Conservation (phyloP, 2,113 vertebrate genomes). For the Scomber colias region DNA sequence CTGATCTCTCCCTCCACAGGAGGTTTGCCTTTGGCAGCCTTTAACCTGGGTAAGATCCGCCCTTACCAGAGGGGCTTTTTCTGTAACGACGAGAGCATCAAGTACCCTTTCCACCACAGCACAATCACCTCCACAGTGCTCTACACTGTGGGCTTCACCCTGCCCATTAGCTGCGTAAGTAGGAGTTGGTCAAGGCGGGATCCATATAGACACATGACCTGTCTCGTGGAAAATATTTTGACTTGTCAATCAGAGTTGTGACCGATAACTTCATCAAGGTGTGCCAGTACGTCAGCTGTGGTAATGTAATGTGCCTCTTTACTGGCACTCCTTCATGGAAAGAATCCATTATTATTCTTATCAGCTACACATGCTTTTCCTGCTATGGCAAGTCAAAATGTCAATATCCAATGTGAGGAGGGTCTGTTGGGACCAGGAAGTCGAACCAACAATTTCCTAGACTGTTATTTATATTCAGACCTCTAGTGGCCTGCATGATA, state of each 20-base stretch:
- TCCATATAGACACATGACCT: too few species aligned
- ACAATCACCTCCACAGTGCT: slow-evolving; percentile 94
- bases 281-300: background rate
- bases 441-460: background rate
- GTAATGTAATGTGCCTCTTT: background rate
- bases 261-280: background rate
- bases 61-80: slow-evolving; percentile 99
- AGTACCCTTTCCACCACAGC: slow-evolving; percentile 95
- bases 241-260: slow-evolving; percentile 9
- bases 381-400: slow-evolving; percentile 33
- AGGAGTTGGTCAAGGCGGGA: slow-evolving; percentile 65
- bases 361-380: background rate
- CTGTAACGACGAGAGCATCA: slow-evolving; percentile 98
- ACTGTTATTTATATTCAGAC: background rate
- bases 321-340: slow-evolving; percentile 12
- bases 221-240: background rate
- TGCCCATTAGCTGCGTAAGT: slow-evolving; percentile 99
- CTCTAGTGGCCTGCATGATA: background rate
- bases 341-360: background rate
- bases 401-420: slow-evolving; percentile 5
- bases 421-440: background rate
- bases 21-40: slow-evolving; percentile 94
- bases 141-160: slow-evolving; percentile 92
- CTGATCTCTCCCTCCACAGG: slow-evolving; percentile 91
- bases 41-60: slow-evolving; percentile 97